phyloP scores from a whole-genome alignment of 2,888 invertebrate species.

The Nasonia oneida region DNA sequence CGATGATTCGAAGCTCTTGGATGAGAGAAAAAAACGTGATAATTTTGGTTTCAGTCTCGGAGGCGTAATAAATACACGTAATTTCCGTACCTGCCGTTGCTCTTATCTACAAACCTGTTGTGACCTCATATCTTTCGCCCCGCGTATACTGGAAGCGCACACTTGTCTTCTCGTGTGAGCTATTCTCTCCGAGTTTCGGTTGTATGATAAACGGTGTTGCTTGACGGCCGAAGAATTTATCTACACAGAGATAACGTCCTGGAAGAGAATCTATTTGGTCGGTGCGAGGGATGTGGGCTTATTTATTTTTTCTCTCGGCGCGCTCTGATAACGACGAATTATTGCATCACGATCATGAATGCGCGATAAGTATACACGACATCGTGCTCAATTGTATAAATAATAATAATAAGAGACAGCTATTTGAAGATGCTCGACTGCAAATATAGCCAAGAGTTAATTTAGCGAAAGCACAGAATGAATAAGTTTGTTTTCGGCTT shows the following conservation, averaged over 20 bases:
- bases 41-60: neutral
- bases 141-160: slow-evolving; percentile 10
- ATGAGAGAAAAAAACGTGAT: neutral
- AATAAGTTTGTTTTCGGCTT: slow-evolving; percentile 6
- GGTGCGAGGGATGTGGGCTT: slow-evolving; percentile 69
- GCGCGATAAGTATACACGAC: neutral
- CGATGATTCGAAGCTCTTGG: neutral
- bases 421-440: neutral
- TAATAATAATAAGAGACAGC: neutral
- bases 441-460: neutral
- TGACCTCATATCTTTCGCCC: neutral
- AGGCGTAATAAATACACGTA: slow-evolving; percentile 6
- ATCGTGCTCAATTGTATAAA: neutral
- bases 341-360: slow-evolving; percentile 46
- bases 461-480: neutral
- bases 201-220: slow-evolving; percentile 76
- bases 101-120: slow-evolving; percentile 38
- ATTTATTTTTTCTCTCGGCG: slow-evolving; percentile 68
- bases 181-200: slow-evolving; percentile 53
- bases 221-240: slow-evolving; percentile 71
- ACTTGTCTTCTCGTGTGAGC: slow-evolving; percentile 28
- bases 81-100: neutral
- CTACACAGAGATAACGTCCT: slow-evolving; percentile 71
- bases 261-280: slow-evolving; percentile 72
- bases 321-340: slow-evolving; percentile 67